Base-by-base conservation (phyloP, 2,797 vertebrate species). In the Brotula barbata region DNA sequence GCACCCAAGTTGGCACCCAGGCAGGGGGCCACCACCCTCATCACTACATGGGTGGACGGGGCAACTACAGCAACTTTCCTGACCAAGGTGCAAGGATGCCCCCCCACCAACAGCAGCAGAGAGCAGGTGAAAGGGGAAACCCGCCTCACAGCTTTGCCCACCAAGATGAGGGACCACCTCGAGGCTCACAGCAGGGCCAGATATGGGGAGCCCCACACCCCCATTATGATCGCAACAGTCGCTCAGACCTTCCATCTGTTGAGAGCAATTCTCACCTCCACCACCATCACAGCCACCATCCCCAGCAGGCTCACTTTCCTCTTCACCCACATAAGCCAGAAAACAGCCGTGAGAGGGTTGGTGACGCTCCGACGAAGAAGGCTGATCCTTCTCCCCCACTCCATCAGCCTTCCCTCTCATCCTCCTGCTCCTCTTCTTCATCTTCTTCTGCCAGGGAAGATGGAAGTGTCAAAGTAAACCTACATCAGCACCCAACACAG, bases 381-480 rank as follows among this genome's bases (percentile, higher is more conserved):
- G 82, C 70, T 0, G 85, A 88, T 63, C 77, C 88, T 20, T 87
- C 90, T 41, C 83, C 91, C 3, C 82, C 88, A 5, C 85, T 90
- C 23, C 81, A 89, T 54, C 90, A 91, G 72, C 89, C 89, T 2
- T 85, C 89, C 20, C 68, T 90, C 37, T 92, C 91, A 43, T 90
- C 90, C 8, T 92, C 91, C 12, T 92, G 90, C 77, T 92, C 92
- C 22, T 93, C 91, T 1, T 91, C 91, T 0, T 91, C 92, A 6
- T 91, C 91, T 3, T 89, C 90, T 16, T 92, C 91, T 17, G 77
- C 86, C 25, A 82, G 90, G 60, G 92, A 93, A 42, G 92, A 93
- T 16, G 83, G 83, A 7, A 84, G 69, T 28, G 77, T 75, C 48
- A 92, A 92, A 81, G 85, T 64, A 43, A 66, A 68, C 25, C 60